Conservation (phyloP, 1,140 invertebrate genomes). For the Heliconius melpomene region DNA sequence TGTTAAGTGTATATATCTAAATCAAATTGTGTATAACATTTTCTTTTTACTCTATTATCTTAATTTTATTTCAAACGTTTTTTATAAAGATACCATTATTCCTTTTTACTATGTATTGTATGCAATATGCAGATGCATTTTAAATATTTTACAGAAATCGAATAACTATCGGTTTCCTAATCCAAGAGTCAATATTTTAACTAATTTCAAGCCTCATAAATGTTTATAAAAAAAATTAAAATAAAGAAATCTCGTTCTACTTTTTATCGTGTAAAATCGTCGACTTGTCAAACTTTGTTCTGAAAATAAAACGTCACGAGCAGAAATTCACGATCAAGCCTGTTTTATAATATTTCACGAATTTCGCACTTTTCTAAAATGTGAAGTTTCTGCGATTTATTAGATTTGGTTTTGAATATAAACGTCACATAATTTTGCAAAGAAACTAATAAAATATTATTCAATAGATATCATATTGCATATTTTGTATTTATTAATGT, state of each 20-base stretch:
- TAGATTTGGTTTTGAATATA: neutral
- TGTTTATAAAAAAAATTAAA: neutral
- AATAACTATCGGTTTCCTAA: neutral
- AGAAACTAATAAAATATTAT: neutral
- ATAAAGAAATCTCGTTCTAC: neutral
- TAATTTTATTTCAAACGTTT: neutral
- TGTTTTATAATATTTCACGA: constrained; percentile 4
- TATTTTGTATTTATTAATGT: too few species aligned
- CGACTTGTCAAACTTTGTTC: constrained; percentile 17
- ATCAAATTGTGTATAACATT: too few species aligned
- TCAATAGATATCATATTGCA: too few species aligned
- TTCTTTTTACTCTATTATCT: too few species aligned
- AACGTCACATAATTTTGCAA: neutral
- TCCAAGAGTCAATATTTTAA: neutral
- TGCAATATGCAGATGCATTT: neutral
- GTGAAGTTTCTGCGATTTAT: neutral
- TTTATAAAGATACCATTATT: neutral
- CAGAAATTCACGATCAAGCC: constrained; percentile 8
- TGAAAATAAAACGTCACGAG: constrained; percentile 19
- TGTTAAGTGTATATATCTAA: too few species aligned
- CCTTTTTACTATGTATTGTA: too few species aligned
- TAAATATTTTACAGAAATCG: neutral
- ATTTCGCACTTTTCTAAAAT: neutral
- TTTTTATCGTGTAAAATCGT: constrained; percentile 8
- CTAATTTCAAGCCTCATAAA: neutral